A percentile compares a stretch with the other conserved stretches of the same genome.
Conservation (phyloP, 2,113 vertebrate genomes). For the Callipepla squamata region DNA sequence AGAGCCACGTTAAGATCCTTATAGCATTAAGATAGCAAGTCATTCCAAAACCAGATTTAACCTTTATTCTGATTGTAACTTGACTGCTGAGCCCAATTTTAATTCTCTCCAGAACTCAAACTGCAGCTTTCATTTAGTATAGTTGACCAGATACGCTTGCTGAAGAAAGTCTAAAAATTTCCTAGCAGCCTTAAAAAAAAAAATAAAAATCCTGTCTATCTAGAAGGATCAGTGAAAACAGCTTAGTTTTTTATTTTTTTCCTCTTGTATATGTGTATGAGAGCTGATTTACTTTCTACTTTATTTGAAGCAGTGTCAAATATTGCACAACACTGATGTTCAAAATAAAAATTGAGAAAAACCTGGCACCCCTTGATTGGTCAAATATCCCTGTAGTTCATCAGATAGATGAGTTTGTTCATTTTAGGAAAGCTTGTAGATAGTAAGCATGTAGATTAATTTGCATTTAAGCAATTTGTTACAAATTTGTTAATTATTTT, state of each 20-base stretch:
- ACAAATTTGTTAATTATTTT: constrained; percentile 56
- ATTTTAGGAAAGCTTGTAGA: constrained; percentile 28
- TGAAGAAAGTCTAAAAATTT: neutral
- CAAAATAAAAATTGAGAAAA: constrained; percentile 29
- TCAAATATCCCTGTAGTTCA: neutral
- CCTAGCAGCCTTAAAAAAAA: neutral
- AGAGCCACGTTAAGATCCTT: neutral
- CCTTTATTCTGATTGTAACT: neutral
- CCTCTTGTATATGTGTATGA: neutral
- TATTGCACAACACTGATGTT: neutral
- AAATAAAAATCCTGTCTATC: neutral
- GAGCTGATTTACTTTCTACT: neutral
- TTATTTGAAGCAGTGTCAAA: neutral
- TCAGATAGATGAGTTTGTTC: constrained; percentile 44
- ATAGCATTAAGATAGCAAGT: neutral
- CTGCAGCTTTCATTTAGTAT: neutral
- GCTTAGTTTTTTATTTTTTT: neutral
- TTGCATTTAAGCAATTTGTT: constrained; percentile 48
- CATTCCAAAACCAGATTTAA: neutral
- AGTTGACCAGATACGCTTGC: neutral
- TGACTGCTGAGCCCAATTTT: neutral
- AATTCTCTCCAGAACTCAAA: neutral
- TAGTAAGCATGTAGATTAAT: constrained; percentile 39
- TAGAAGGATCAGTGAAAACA: neutral
- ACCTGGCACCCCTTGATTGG: neutral